Evolutionary conservation across 2,797 vertebrate species (phyloP).

Genomic region (Micrastur ruficollis): DNA sequence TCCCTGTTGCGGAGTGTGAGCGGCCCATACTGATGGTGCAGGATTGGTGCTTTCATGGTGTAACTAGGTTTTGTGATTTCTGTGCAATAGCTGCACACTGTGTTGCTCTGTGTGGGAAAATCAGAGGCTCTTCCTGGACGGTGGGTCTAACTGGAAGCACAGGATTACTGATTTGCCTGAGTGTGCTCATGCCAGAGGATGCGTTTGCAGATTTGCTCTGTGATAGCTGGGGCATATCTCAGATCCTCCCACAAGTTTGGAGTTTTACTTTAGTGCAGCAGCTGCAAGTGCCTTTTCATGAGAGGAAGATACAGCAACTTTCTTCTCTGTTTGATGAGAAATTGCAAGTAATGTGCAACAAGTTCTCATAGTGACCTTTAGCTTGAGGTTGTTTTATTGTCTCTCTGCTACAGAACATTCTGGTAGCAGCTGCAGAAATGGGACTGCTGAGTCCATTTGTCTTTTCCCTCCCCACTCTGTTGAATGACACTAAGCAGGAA

Average conservation of each 20-base stretch:
- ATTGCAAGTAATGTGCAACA: background rate
- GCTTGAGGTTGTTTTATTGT: background rate
- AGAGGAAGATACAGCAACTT: background rate
- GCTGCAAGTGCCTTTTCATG: background rate
- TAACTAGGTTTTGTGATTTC: background rate
- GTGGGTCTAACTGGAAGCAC: background rate
- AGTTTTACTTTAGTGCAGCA: background rate
- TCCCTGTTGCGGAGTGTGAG: background rate
- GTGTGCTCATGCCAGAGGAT: background rate
- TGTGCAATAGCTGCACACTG: fast-evolving
- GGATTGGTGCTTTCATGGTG: fast-evolving
- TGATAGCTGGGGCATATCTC: background rate
- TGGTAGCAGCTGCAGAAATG: background rate
- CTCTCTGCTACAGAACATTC: background rate
- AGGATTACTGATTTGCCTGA: background rate
- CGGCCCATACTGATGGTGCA: fast-evolving
- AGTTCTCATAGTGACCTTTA: background rate
- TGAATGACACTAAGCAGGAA: background rate
- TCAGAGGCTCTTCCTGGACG: background rate
- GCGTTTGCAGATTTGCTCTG: background rate
- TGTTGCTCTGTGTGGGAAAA: background rate
- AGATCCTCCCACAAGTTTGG: background rate
- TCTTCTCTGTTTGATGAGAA: background rate
- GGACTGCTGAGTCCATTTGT: background rate
- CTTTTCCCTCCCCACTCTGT: background rate